Conservation (phyloP, 1,140 invertebrate species). For the Drosophila fuyamai region DNA sequence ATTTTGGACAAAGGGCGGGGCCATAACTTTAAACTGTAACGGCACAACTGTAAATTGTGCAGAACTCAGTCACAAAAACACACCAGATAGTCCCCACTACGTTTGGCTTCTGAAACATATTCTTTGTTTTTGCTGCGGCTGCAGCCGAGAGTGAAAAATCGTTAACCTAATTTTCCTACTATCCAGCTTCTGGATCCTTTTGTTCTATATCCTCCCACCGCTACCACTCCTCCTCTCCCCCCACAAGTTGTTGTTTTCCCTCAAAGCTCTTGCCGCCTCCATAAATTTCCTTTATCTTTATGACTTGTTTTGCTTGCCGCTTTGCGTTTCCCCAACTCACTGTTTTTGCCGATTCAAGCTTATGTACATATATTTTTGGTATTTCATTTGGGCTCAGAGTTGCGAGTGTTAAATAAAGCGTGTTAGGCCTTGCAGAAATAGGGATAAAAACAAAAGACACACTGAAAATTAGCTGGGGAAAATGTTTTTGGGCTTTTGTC, state of each 20-base stretch:
- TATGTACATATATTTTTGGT: conserved; percentile 50
- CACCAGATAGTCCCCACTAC: conserved; percentile 50
- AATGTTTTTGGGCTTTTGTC: conserved; percentile 41
- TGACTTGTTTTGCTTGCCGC: conserved; percentile 74
- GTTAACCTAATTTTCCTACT: conserved; percentile 77
- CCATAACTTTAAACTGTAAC: conserved; percentile 70
- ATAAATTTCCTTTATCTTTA: conserved; percentile 82
- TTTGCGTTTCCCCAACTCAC: conserved; percentile 11
- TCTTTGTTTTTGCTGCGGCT: conserved; percentile 41
- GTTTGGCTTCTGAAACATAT: conserved; percentile 58
- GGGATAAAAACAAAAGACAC: conserved; percentile 29
- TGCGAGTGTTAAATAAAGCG: conserved; percentile 66
- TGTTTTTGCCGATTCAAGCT: conserved; percentile 56
- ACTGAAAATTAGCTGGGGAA: conserved; percentile 48
- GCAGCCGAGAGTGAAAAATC: conserved; percentile 76
- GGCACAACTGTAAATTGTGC: conserved; percentile 51
- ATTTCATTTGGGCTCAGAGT: conserved; percentile 17
- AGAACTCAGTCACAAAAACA: conserved; percentile 53
- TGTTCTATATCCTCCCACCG: not conserved
- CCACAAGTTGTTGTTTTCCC: conserved; percentile 55
- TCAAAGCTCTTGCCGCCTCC: conserved; percentile 65
- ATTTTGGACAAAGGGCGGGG: conserved; percentile 40
- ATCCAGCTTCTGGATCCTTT: conserved; percentile 40
- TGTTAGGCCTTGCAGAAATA: conserved; percentile 30
- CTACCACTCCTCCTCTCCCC: not conserved